Evolutionary conservation across 2,797 vertebrate species (phyloP).

Genomic region (Lacerta agilis): DNA sequence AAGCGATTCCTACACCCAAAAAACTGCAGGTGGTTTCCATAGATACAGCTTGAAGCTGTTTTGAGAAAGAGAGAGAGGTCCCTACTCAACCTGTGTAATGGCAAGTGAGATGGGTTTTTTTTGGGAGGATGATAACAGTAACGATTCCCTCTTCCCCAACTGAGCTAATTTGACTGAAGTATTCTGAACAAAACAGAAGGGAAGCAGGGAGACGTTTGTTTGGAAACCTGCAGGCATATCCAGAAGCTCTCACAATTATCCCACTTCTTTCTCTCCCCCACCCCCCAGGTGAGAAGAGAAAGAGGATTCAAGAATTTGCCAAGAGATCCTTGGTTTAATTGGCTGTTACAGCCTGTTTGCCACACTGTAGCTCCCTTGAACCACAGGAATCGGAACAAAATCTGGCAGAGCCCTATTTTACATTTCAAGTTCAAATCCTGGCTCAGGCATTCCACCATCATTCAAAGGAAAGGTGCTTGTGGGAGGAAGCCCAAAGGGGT

Average conservation of each 20-base stretch:
- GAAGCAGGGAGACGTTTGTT: not conserved
- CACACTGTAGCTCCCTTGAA: not conserved
- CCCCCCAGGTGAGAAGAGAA: too few relatives aligned
- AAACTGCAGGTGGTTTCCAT: constrained; percentile 66
- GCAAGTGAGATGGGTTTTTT: constrained; percentile 8
- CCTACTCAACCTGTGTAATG: constrained; percentile 8
- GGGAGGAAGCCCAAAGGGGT: too few relatives aligned
- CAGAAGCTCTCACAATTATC: not conserved
- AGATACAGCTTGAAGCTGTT: constrained; percentile 57
- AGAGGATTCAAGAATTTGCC: not conserved
- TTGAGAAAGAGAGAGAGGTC: not conserved
- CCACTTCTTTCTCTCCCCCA: too few relatives aligned
- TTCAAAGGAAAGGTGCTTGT: too few relatives aligned
- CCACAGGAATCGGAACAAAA: too few relatives aligned
- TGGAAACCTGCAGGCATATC: not conserved
- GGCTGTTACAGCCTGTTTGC: not conserved
- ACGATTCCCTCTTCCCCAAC: not conserved
- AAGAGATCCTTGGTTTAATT: not conserved
- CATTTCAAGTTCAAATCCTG: too few relatives aligned
- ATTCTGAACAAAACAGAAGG: constrained; percentile 7
- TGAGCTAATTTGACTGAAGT: not conserved
- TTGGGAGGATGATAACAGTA: not conserved
- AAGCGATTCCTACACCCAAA: not conserved
- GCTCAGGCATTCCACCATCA: too few relatives aligned
- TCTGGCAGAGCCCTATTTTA: too few relatives aligned